Conservation (phyloP, 1,140 invertebrate species). For the Heterodera schachtii region DNA sequence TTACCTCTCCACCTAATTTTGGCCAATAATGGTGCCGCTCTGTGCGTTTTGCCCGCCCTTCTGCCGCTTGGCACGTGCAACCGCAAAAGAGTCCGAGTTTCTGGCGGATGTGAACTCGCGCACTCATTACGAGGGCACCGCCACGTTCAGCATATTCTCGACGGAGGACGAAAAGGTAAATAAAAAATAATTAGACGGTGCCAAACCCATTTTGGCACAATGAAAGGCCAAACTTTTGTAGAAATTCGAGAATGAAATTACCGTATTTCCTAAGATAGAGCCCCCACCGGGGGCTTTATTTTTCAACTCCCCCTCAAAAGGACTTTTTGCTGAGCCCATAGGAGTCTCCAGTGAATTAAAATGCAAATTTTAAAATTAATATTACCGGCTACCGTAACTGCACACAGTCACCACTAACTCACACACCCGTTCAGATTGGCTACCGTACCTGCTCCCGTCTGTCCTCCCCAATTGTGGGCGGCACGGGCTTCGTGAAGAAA, state of each 20-base stretch:
- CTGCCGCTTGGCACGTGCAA: slow-evolving; percentile 53
- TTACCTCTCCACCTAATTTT: not conserved
- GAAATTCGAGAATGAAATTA: too few species aligned
- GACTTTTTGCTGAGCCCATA: too few species aligned
- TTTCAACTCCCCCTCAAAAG: too few species aligned
- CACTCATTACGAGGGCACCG: slow-evolving; percentile 43
- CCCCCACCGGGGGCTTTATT: too few species aligned
- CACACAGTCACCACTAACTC: not conserved
- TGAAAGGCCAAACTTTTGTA: too few species aligned
- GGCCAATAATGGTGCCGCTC: slow-evolving; percentile 34
- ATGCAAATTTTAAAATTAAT: too few species aligned
- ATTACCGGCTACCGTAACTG: not conserved
- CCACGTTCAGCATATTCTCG: slow-evolving; percentile 54
- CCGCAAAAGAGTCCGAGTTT: slow-evolving; percentile 52
- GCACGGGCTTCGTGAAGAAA: slow-evolving; percentile 47
- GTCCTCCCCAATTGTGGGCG: slow-evolving; percentile 45
- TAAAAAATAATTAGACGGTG: not conserved
- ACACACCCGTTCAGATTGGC: slow-evolving; percentile 36
- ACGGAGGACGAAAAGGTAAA: slow-evolving; percentile 44
- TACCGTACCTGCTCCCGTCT: slow-evolving; percentile 46
- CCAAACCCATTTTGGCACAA: too few species aligned
- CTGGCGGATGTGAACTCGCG: slow-evolving; percentile 47
- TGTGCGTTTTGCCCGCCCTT: slow-evolving; percentile 51
- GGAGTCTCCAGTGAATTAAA: too few species aligned
- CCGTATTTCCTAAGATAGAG: too few species aligned